A percentile compares a stretch with the other conserved stretches of the same genome.
These are phyloP conservation scores for Toxostoma redivivum DNA, from an alignment of 2,113 vertebrate species.

Conservation along the genomic window DNA sequence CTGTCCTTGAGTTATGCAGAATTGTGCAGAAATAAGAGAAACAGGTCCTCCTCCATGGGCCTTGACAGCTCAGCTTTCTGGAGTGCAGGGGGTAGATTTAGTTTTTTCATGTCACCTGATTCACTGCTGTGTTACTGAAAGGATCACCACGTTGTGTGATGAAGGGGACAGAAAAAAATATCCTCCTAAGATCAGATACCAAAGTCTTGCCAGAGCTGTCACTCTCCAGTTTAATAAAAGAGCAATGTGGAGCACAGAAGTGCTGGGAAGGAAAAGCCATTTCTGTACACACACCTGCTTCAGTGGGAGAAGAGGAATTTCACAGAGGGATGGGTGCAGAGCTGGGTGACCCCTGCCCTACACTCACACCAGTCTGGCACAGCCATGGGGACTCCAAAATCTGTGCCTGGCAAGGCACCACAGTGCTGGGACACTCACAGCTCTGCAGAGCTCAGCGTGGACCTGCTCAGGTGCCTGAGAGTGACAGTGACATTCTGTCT, in stretches of 20 bases:
- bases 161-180: neutral
- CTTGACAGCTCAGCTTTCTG: neutral
- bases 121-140: neutral
- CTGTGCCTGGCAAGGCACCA: accelerated
- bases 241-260: neutral
- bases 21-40: neutral
- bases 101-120: neutral
- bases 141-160: neutral
- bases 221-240: neutral
- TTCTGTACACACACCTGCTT: neutral
- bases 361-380: neutral
- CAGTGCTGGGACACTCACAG: neutral
- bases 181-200: neutral
- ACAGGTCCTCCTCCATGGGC: neutral
- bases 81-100: neutral
- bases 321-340: neutral
- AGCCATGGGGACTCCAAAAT: neutral
- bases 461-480: neutral
- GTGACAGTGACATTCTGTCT: neutral
- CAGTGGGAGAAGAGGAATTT: neutral
- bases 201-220: neutral
- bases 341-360: neutral
- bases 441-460: neutral
- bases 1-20: neutral
- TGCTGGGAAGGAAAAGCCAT: neutral